phyloP scores from a whole-genome alignment of 2,797 vertebrate genomes.

The Synaphobranchus kaupii region DNA sequence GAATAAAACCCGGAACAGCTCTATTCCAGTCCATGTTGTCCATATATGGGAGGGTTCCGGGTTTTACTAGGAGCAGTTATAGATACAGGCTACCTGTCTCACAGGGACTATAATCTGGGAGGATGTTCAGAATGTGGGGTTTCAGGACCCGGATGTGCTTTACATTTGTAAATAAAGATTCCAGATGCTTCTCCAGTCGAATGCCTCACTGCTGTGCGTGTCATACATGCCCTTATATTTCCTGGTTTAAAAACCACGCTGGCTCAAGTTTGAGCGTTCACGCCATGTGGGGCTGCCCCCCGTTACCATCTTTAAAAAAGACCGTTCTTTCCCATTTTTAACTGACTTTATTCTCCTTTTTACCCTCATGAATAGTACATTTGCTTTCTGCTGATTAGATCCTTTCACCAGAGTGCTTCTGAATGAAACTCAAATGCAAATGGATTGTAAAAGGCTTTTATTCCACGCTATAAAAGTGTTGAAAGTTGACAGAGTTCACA shows the following conservation, averaged over 20 bases:
- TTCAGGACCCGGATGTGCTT: background rate
- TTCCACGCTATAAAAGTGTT: slow-evolving; percentile 20
- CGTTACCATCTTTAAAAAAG: too few relatives aligned
- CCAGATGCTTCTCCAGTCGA: background rate
- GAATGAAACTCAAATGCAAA: background rate
- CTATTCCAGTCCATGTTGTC: too few relatives aligned
- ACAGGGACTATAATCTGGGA: too few relatives aligned
- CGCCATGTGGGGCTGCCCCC: too few relatives aligned
- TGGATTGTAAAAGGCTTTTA: background rate
- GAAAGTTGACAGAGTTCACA: slow-evolving; percentile 23
- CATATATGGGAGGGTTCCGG: too few relatives aligned
- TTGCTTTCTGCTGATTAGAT: background rate
- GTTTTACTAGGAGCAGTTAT: too few relatives aligned
- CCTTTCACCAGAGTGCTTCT: background rate
- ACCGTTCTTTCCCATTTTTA: background rate
- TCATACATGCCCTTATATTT: background rate
- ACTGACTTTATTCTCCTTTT: background rate
- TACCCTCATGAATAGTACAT: background rate
- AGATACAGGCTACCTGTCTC: too few relatives aligned
- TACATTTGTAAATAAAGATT: slow-evolving; percentile 26
- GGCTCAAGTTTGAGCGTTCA: background rate
- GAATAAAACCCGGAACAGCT: too few relatives aligned
- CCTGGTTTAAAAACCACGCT: background rate
- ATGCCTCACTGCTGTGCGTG: background rate
- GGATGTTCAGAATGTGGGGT: too few relatives aligned